Conservation (phyloP, 2,797 vertebrate genomes). For the Microhierax caerulescens region DNA sequence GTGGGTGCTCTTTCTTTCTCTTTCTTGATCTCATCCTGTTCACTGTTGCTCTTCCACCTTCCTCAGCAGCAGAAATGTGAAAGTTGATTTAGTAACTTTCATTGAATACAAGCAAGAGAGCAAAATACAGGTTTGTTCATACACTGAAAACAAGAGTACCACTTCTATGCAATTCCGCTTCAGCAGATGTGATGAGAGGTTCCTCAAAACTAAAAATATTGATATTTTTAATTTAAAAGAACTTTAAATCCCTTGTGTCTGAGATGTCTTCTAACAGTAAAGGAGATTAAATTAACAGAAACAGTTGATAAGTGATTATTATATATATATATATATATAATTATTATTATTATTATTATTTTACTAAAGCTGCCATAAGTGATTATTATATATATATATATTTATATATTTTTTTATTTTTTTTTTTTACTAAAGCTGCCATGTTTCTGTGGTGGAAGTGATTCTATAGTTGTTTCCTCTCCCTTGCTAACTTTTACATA, state of each 20-base stretch:
- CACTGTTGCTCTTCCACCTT: not conserved
- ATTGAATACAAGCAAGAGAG: not conserved
- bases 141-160: not conserved
- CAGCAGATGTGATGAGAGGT: not conserved
- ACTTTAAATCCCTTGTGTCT: not conserved
- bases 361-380: not conserved
- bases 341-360: not conserved
- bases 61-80: not conserved
- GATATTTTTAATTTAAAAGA: not conserved
- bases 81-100: not conserved
- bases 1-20: not conserved
- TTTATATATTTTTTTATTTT: too few relatives aligned
- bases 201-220: not conserved
- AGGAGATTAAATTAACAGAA: not conserved
- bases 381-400: too few relatives aligned
- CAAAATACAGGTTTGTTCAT: not conserved
- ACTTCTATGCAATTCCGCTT: not conserved
- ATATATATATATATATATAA: too few relatives aligned
- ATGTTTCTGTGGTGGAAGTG: not conserved
- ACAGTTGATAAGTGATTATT: not conserved
- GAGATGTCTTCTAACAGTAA: not conserved
- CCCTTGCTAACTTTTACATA: not conserved
- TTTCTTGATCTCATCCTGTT: not conserved
- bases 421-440: not conserved
- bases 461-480: not conserved